These are phyloP conservation scores for Folsomia manolachei DNA, from an alignment of 2,888 invertebrate species.

Conservation along the genomic window DNA sequence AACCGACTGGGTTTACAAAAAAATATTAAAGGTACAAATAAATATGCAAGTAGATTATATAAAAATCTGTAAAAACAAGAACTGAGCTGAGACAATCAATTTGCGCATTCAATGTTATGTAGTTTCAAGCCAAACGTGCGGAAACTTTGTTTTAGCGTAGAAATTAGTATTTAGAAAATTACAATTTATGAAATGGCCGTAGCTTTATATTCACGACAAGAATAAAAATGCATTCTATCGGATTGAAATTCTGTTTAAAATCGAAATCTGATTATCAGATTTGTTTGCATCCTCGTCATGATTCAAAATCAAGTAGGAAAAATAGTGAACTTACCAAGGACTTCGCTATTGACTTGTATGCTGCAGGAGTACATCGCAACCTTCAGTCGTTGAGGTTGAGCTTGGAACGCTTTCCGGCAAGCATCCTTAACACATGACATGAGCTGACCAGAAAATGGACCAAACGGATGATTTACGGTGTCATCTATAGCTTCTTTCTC, in stretches of 20 bases:
- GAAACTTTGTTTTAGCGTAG: too few relatives aligned
- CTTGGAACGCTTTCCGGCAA: constrained; percentile 82
- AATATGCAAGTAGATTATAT: too few relatives aligned
- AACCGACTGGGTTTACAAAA: too few relatives aligned
- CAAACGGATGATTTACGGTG: constrained; percentile 54
- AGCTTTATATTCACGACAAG: too few relatives aligned
- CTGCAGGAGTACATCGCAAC: constrained; percentile 88
- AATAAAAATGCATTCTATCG: not conserved
- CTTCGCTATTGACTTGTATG: constrained; percentile 80
- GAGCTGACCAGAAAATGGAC: constrained; percentile 72
- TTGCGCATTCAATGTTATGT: too few relatives aligned
- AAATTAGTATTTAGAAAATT: too few relatives aligned
- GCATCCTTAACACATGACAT: constrained; percentile 87
- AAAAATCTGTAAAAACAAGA: too few relatives aligned
- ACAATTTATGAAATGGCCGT: too few relatives aligned
- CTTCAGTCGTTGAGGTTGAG: constrained; percentile 84
- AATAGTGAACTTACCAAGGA: constrained; percentile 69
- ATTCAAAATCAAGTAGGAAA: constrained; percentile 6
- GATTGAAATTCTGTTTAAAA: not conserved
- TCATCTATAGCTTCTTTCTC: constrained; percentile 43
- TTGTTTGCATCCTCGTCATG: not conserved
- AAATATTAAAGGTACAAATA: too few relatives aligned
- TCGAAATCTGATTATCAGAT: not conserved
- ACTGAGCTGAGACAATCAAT: too few relatives aligned
- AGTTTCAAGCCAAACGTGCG: too few relatives aligned